Evolutionary conservation across 2,113 vertebrate genomes (phyloP).

Genomic region (Hoplias malabaricus): DNA sequence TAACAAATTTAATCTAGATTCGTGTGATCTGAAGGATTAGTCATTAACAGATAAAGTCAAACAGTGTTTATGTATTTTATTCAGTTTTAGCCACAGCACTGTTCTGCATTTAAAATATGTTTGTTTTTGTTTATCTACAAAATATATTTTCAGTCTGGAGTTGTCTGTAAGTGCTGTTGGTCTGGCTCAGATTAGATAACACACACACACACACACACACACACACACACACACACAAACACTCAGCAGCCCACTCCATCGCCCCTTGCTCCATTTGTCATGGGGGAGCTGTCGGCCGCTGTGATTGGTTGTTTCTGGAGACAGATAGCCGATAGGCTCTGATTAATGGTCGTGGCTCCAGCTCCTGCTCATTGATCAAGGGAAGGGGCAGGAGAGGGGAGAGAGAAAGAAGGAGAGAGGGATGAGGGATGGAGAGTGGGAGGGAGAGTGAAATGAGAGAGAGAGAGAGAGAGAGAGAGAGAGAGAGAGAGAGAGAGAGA

Average conservation of each 20-base stretch:
- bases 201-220: conserved; percentile 37
- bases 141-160: conserved; percentile 50
- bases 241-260: conserved; percentile 44
- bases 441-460: conserved; percentile 43
- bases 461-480: conserved; percentile 56
- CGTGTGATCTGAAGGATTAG: conserved; percentile 2
- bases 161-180: conserved; percentile 64
- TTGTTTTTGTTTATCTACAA: background rate
- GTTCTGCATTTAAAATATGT: background rate
- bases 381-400: conserved; percentile 60
- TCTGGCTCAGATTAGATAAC: conserved; percentile 72
- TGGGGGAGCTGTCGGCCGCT: conserved; percentile 72
- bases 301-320: conserved; percentile 77
- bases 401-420: conserved; percentile 37
- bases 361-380: conserved; percentile 82
- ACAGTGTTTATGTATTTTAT: too few species aligned
- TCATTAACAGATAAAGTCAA: conserved; percentile 15
- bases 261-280: conserved; percentile 76
- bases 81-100: too few species aligned
- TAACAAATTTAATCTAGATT: background rate
- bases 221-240: conserved; percentile 32
- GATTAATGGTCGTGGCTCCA: conserved; percentile 79
- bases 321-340: conserved; percentile 81
- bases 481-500: conserved; percentile 57
- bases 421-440: conserved; percentile 42